Conservation (phyloP, 1,140 invertebrate species). For the Ericerus pela region DNA sequence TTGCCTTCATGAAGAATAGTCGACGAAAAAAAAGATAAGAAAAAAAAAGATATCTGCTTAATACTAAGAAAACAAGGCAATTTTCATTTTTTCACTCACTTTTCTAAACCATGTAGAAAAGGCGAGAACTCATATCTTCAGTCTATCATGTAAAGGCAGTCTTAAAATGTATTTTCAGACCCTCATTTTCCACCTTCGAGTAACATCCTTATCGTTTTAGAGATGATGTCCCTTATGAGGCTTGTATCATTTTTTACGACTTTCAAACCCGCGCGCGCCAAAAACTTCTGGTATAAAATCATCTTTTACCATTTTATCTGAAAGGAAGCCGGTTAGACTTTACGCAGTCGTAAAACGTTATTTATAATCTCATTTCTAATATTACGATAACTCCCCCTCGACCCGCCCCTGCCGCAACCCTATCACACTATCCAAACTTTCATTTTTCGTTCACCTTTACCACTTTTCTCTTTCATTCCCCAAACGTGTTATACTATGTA, state of each 20-base stretch:
- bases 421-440: too few species aligned
- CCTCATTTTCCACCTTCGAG: conserved; percentile 8
- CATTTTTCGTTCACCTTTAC: too few species aligned
- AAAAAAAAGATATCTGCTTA: too few species aligned
- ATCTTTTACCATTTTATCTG: conserved; percentile 12
- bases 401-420: too few species aligned
- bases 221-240: conserved; percentile 9
- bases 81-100: too few species aligned
- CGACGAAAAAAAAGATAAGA: too few species aligned
- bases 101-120: too few species aligned
- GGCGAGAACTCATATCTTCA: background rate
- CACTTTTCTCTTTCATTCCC: background rate
- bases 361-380: conserved; percentile 11
- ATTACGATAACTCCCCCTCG: background rate
- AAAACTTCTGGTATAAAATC: conserved; percentile 11
- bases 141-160: conserved; percentile 11
- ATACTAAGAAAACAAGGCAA: too few species aligned
- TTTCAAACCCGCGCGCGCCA: conserved; percentile 10
- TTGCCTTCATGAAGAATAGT: too few species aligned
- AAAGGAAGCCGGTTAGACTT: conserved; percentile 7
- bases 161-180: conserved; percentile 9
- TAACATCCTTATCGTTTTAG: conserved; percentile 11
- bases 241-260: conserved; percentile 12
- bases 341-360: conserved; percentile 8
- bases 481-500: conserved; percentile 1